These are phyloP conservation scores for Sweltsa coloradensis DNA, from an alignment of 1,140 invertebrate species.

Conservation along the genomic window DNA sequence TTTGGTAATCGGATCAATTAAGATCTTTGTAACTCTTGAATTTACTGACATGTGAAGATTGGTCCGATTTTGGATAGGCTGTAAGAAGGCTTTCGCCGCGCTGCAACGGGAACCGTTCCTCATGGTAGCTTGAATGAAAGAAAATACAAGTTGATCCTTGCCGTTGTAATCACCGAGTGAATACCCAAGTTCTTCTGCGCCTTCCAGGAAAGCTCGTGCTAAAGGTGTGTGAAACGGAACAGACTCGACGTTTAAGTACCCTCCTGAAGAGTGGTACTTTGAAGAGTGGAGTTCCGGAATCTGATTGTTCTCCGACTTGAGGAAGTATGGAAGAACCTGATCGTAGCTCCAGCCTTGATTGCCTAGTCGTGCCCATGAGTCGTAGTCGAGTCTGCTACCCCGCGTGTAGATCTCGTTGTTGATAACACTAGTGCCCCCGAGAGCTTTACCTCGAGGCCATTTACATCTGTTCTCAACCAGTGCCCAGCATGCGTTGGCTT, in stretches of 20 bases:
- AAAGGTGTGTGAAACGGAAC: conserved; percentile 66
- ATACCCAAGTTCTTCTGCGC: conserved; percentile 59
- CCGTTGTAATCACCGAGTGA: conserved; percentile 63
- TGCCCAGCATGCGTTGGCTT: conserved; percentile 30
- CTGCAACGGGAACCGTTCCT: conserved; percentile 36
- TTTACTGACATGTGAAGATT: conserved; percentile 30
- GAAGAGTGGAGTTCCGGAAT: neutral
- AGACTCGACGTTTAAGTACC: conserved; percentile 26
- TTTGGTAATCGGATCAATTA: conserved; percentile 33
- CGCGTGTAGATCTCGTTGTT: conserved; percentile 73
- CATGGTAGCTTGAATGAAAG: conserved; percentile 36
- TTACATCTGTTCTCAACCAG: conserved; percentile 50
- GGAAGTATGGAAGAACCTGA: conserved; percentile 63
- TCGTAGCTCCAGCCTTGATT: conserved; percentile 79
- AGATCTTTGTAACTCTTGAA: conserved; percentile 20
- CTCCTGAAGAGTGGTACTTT: conserved; percentile 23
- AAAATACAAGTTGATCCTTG: conserved; percentile 46
- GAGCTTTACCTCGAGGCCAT: conserved; percentile 55
- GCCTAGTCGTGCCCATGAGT: conserved; percentile 57
- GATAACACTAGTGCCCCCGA: conserved; percentile 63
- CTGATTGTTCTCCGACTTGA: neutral
- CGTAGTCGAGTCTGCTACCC: conserved; percentile 54
- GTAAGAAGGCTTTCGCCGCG: conserved; percentile 31
- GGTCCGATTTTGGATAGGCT: conserved; percentile 26
- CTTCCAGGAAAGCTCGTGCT: conserved; percentile 67